Evolutionary conservation across 2,797 vertebrate genomes (phyloP), one percentile per base, ranked within the genome.

Genomic region (Parambassis ranga): DNA sequence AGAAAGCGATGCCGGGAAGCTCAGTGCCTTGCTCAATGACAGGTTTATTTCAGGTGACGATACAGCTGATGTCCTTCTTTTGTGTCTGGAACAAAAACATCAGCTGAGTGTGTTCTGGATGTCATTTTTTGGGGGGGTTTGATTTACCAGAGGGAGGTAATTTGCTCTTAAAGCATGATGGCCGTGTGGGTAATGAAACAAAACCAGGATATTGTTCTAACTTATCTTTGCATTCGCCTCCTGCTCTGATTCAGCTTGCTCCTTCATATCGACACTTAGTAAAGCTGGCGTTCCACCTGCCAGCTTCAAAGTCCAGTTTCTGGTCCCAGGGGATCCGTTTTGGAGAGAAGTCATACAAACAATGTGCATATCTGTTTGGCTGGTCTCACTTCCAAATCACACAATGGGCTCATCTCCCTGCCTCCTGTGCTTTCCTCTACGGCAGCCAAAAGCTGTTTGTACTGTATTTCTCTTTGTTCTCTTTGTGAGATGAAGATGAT

Each of bases 351-450:
- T 44, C 7, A 47, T 39, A 3, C 80, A 72, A 64, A 48, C 65
- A 63, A 69, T 57, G 65, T 61, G 55, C 49, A 55, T 71, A 71
- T 75, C 77, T 62, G 38, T 71, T 67, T 63, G 70, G 35, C 32
- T 60, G 46, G 28, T 63, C 63, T 77, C 39, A 27, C 28, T 71
- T 80, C 71, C 71, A 81, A 84, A 69, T 71, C 66, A 73, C 64
- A 81, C 72, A 75, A 42, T 38, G 46, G 50, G 48, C 32, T 73
- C 36, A 52, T 76, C 60, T 60, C 52, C 32, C 57, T 56, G 37
- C 75, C 70, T 22, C 73, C 67, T 79, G 75, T 30, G 64, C 49
- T 43, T 55, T 73, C 53, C 46, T 33, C 57, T 23, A 53, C 47
- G 26, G 67, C 28, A 46, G 60, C 66, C 75, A 67, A 50, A 55